Evolutionary conservation across 1,140 invertebrate genomes (phyloP), one percentile per base, ranked within the genome.

Genomic region (Leptinotarsa lineolata): DNA sequence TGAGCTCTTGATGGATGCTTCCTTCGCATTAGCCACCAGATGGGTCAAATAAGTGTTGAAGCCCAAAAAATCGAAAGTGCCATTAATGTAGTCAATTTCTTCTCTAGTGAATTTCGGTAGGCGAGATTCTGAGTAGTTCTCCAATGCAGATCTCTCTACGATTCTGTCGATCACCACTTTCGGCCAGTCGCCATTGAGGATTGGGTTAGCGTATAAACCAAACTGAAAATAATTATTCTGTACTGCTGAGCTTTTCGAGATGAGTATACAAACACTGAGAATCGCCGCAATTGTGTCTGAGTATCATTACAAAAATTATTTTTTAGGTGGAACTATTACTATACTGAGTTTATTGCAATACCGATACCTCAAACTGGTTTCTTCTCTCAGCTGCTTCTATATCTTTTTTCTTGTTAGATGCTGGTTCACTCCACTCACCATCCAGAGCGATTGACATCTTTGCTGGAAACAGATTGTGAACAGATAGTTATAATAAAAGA

Each of bases 151-250:
- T 44, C 88, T 85, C n/a, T 83, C 77, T 16, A 84, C 85, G 3
- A 92, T 84, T 39, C 86, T 86, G n/a, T 88, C 83, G 74, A 88
- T 89, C 81, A 92, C 86, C 18, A 90, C 84, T 74, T 84, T 74
- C 0, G 91, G 91, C 80, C 91, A 93, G 75, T 92, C 88, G 11
- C 91, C 91, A 12, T 84, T 82, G 71, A 88, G 91, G 69, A 92
- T 90, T 6, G 91, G 91, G 83, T 91, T 86, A 1, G 86, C 88
- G 76, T 88, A 91, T 85, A 88, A 88, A 3, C 88, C 89, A 74
- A 89, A 87, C 87, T 88, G 81, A 66, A 86, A 85, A 76, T 39
- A 4, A 39, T 11, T 39, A 11, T 39, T 39, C 1, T 39, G 8
- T 39, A 39, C 30, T 39, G 1, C 30, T 39, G 1, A 39, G 8